Evolutionary conservation across 2,888 invertebrate species (phyloP), one percentile per base, ranked within the genome.

Genomic region (Clistopyga incitator): DNA sequence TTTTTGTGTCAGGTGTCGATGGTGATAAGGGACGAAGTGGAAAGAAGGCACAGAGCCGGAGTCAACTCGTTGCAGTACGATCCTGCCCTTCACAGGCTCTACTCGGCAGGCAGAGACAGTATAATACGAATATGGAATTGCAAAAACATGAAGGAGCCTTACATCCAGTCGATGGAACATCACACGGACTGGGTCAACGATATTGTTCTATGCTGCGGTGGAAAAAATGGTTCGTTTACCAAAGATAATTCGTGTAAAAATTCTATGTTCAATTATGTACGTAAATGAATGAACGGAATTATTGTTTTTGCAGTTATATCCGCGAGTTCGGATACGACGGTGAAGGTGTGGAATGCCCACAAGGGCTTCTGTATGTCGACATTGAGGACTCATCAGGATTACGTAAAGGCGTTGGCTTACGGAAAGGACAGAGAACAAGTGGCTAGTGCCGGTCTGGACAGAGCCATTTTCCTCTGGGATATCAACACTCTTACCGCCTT

Each of bases 151-250:
- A 95, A 96, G 93, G 97, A 97, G 86, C 96, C 96, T 74, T 99
- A 98, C 92, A 95, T 98, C 84, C 98, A 98, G 92, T 98, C 99
- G 42, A 98, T 99, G 98, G 99, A 99, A 93, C 99, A 99, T 94
- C 99, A 99, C 93, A 99, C 99, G 2, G 99, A 99, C 94, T 99
- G 99, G 99, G 99, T 99, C 68, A 99, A 99, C 94, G 99, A 99
- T 94, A 98, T 99, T 92, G 97, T 99, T 52, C 95, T 99, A 38
- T 99, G 99, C 93, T 99, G 99, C 93, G 97, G 97, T 86, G 99
- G 99, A 50, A 97, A 98, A 93, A 98, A 99, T 94, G 95, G 98
- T 98, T 94, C 94, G 95, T 94, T 23, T 8, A 29, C 56, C 3
- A 8, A 11, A 20, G 18, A 23, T 20, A 11, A 11, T 3, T 6